These are phyloP conservation scores for Alces alces DNA, from an alignment of 2,113 vertebrate species.

Conservation along the genomic window DNA sequence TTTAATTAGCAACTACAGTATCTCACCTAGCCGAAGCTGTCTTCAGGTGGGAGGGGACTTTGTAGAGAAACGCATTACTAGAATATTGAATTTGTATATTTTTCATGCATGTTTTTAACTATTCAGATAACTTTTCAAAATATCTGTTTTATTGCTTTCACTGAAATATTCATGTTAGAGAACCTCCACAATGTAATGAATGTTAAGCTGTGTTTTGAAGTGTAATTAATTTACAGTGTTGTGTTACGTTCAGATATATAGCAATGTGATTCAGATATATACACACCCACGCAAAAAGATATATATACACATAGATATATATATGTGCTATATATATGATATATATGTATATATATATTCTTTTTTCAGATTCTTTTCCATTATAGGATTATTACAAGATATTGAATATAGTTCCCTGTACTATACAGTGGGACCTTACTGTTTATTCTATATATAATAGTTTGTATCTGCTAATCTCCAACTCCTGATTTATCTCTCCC, in stretches of 20 bases:
- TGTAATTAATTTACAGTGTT: not conserved
- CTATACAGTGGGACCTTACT: not conserved
- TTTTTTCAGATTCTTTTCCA: not conserved
- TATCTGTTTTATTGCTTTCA: not conserved
- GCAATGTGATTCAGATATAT: not conserved
- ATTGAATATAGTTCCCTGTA: not conserved
- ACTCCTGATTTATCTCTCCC: not conserved
- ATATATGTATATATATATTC: not conserved
- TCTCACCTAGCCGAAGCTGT: conserved; percentile 56
- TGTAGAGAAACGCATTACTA: conserved; percentile 25
- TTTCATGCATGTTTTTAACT: not conserved
- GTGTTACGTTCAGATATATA: not conserved
- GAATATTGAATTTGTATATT: not conserved
- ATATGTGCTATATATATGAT: not conserved
- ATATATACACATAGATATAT: not conserved
- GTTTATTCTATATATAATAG: not conserved
- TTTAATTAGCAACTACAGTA: conserved; percentile 66
- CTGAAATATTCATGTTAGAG: not conserved
- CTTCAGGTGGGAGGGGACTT: conserved; percentile 30
- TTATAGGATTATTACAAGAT: not conserved
- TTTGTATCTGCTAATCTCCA: not conserved
- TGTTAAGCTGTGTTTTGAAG: not conserved
- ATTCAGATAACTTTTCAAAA: not conserved
- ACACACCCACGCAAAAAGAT: not conserved
- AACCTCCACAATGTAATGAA: not conserved